Evolutionary conservation across 2,888 invertebrate genomes (phyloP), one percentile per base, ranked within the genome.

Genomic region (Microplitis manilae): DNA sequence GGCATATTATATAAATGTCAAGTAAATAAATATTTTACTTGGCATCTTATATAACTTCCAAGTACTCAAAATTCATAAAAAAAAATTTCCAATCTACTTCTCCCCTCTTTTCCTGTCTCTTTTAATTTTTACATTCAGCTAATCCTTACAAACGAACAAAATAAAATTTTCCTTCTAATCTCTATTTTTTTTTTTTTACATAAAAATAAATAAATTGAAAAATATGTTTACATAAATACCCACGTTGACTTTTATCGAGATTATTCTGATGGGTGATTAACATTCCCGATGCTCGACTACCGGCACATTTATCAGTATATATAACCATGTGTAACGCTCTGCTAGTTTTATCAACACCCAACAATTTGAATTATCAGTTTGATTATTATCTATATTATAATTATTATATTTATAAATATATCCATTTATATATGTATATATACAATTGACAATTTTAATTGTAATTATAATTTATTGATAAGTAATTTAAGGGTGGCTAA

Each of bases 301-400:
- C 70, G 60, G 70, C 70, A 50, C 20, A 70, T 60, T 60, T 70
- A 50, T 50, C 30, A 60, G 41, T 67, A 13, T 50, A 17, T 70
- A 30, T 59, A 70, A 50, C 50, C 5, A 50, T 50, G 9, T 50
- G 50, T 50, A 50, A 50, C 70, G 70, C 70, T 70, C 70, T 59
- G 41, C 17, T 70, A 50, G 50, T 60, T 70, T 60, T 30, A 70
- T 70, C 70, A 70, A 70, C 59, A 70, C 70, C 17, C 20, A 59
- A n/a, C 20, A 73, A 61, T 39, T 20, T 39, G 38, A 13, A 60
- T 73, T 73, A 73, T 64, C 73, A 38, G 30, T 64, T 20, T 17
- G 62, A 62, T 62, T 17, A 17, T 62, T 13, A n/a, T 13, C 8
- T 59, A 59, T 59, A 59, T n/a, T 13, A n/a, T 59, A n/a, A 13